Evolutionary conservation across 2,113 vertebrate genomes (phyloP), one percentile per base, ranked within the genome.

Genomic region (Chrysochloris asiatica): DNA sequence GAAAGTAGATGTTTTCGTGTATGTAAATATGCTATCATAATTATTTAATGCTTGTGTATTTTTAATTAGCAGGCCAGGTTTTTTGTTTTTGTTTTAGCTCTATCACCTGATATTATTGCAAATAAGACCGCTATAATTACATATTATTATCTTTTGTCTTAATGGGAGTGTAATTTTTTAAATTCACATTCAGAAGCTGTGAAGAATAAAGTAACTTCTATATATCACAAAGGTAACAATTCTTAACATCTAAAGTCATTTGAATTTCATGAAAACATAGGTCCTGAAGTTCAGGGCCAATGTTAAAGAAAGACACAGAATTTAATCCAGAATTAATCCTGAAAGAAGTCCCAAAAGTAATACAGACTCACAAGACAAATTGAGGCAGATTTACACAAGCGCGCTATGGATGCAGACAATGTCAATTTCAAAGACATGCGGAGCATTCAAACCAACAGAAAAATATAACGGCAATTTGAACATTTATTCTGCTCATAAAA

Each of bases 131-230:
- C 9, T 86, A 77, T 28, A 38, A 76, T 43, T 61, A 38, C 85
- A 16, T 72, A n/a, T 54, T 4, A 77, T 78, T 78, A 71, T 1
- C 47, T 3, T 16, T 21, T 38, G 2, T 69, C 45, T 33, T 71
- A 56, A 19, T 69, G 22, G 17, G 72, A 47, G 26, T 19, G 63
- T 52, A 83, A 63, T 59, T 88, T 88, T 61, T 41, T 19, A 28
- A 85, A 88, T 8, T 90, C 41, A 72, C 61, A 69, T 79, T 86
- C 28, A 90, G 69, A 95, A 71, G 43, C 7, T 43, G n/a, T n/a
- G 67, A 92, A 78, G 88, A 85, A 61, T 43, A 88, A 84, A 86
- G 10, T 5, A 3, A 8, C 22, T 30, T 43, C 8, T 65, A 24
- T 88, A 30, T 72, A 38, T 6, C 33, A 1, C 28, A 81, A 43